Evolutionary conservation across 2,888 invertebrate species (phyloP), one percentile per base, ranked within the genome.

Genomic region (Ophioninae sp.): DNA sequence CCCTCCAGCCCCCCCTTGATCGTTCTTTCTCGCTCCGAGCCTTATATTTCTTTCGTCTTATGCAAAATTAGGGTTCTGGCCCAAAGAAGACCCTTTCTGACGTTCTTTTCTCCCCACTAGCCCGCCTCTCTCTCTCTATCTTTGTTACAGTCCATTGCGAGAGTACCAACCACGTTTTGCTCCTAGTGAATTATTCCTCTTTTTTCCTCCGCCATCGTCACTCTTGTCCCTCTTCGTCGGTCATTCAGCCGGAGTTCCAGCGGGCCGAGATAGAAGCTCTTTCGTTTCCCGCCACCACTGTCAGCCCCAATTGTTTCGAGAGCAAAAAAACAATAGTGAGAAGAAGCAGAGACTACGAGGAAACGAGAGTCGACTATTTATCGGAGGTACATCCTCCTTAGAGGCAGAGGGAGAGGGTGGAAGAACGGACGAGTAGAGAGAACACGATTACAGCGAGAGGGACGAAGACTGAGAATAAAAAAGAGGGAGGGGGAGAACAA

Each of bases 1-100:
- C 30, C 30, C 86, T 85, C 79, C 78, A 86, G 84, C 86, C 85
- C 86, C 86, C 30, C 17, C 44, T 65, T 0, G 13, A 0, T 17
- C 17, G 13, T 17, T 13, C 17, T 13, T 17, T 17, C 68, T 51
- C 65, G 37, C 67, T 5, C 7, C n/a, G 30, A 30, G 30, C 30
- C 30, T 39, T 44, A 13, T 61, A 51, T 69, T 68, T 75, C 76
- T 77, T 74, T 80, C 78, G 73, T 75, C 79, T 78, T 75, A 80
- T 83, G 83, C 83, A 69, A 83, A 83, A 77, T 63, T 77, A 51
- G 23, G 20, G 37, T 61, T 75, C 41, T 65, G 79, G 65, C 75
- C 75, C 82, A 41, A 64, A 22, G 23, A 63, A 63, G 65, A 44
- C 39, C 22, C 37, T 44, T 9, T 23, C 51, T 63, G 41, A 2